Conservation (phyloP, 2,888 invertebrate species). For the Dryococelus australis region DNA sequence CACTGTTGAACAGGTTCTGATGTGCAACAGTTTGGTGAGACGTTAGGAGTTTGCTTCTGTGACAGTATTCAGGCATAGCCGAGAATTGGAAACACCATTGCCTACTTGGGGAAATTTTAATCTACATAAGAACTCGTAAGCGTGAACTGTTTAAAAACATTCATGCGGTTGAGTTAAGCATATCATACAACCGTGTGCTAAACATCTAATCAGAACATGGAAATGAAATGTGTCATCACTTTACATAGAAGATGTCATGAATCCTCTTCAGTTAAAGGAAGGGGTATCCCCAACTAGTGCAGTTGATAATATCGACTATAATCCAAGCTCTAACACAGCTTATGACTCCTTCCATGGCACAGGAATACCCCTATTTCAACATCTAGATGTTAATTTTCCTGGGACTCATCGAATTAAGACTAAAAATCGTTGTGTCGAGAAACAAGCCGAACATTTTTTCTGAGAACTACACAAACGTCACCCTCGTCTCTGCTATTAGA, state of each 20-base stretch:
- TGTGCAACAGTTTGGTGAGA: slow-evolving; percentile 18
- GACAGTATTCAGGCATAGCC: neutral
- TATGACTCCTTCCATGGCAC: neutral
- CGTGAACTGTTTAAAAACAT: neutral
- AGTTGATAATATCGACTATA: neutral
- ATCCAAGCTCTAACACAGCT: neutral
- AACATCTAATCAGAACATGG: neutral
- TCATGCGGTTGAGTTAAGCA: neutral
- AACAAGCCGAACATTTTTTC: neutral
- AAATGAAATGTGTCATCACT: neutral
- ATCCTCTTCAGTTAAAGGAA: neutral
- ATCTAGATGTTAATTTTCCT: neutral
- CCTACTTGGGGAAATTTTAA: neutral
- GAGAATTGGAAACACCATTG: slow-evolving; percentile 5
- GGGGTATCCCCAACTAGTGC: neutral
- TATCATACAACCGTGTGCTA: slow-evolving; percentile 12
- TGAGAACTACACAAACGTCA: neutral
- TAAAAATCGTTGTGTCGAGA: slow-evolving; percentile 7
- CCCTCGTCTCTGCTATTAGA: neutral
- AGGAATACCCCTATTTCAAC: slow-evolving; percentile 6
- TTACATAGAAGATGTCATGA: neutral
- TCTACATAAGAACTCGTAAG: neutral
- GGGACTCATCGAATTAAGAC: slow-evolving; percentile 21
- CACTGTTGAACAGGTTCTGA: neutral
- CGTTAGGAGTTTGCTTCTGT: neutral